Evolutionary conservation across 2,797 vertebrate species (phyloP), one percentile per base, ranked within the genome.

Genomic region (Ispidina picta): DNA sequence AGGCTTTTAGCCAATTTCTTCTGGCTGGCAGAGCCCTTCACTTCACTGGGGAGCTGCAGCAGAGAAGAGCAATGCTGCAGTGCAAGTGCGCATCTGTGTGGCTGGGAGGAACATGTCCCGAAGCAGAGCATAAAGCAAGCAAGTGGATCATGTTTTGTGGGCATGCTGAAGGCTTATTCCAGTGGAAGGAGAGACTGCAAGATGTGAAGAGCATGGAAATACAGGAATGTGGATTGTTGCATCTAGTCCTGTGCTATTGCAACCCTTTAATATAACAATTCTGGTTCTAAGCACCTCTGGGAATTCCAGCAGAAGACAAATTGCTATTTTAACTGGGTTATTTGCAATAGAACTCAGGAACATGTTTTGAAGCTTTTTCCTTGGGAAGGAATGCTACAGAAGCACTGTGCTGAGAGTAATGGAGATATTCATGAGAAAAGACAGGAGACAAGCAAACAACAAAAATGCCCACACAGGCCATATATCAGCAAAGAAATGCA

Each of bases 141-240:
- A 0, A 4, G 29, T 15, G 41, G 19, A 5, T 29, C 20, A 0
- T 6, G 62, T 28, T 52, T n/a, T 55, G 48, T 1, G 16, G 60
- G 56, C 73, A 37, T 0, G 3, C 31, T 28, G 55, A 14, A 64
- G 48, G 52, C 17, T 79, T 46, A 3, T 21, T n/a, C 18, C 51
- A 20, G 55, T 0, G 8, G 12, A 43, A 70, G 31, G 43, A 52
- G 52, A 37, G 25, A 73, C 10, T 10, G 26, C 20, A 23, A 49
- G n/a, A 31, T 20, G 59, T 48, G 33, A 74, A 35, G 22, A 82
- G 59, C 51, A 20, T 0, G 3, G 72, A 62, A 62, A 76, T 41
- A 56, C 3, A 12, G 31, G 39, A 77, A 49, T 2, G 23, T 6
- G 60, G 10, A 16, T 12, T 16, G 59, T 5, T 29, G 56, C 39